Evolutionary conservation across 2,113 vertebrate genomes (phyloP).

Genomic region (Halichoerus grypus): DNA sequence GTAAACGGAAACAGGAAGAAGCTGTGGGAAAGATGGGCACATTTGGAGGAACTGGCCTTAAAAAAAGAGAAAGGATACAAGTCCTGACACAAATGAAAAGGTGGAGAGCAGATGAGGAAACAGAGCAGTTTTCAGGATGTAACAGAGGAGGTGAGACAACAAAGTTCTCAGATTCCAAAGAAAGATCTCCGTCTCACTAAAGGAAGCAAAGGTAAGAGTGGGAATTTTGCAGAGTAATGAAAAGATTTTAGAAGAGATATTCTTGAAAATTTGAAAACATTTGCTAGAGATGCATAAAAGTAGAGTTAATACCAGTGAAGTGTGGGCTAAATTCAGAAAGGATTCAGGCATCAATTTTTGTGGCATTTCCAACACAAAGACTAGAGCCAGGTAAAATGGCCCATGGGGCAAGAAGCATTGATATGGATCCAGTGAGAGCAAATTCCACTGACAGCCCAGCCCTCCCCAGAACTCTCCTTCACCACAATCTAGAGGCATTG

Average conservation of each 20-base stretch:
- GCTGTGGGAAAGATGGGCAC: not conserved
- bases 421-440: not conserved
- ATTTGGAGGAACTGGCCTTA: not conserved
- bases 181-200: not conserved
- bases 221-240: not conserved
- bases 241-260: not conserved
- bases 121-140: not conserved
- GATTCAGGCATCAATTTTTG: not conserved
- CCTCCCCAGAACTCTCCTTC: not conserved
- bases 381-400: not conserved
- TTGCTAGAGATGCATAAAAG: not conserved
- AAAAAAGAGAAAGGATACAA: not conserved
- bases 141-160: not conserved
- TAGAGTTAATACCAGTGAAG: not conserved
- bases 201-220: not conserved
- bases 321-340: not conserved
- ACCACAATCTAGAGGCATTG: too few relatives aligned
- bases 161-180: not conserved
- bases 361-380: not conserved
- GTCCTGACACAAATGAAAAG: not conserved
- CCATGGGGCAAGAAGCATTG: too few relatives aligned
- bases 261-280: not conserved
- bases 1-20: not conserved
- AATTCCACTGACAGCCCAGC: not conserved
- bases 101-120: not conserved